Conservation (phyloP, 2,888 invertebrate genomes). For the Hoplodrina blanda region DNA sequence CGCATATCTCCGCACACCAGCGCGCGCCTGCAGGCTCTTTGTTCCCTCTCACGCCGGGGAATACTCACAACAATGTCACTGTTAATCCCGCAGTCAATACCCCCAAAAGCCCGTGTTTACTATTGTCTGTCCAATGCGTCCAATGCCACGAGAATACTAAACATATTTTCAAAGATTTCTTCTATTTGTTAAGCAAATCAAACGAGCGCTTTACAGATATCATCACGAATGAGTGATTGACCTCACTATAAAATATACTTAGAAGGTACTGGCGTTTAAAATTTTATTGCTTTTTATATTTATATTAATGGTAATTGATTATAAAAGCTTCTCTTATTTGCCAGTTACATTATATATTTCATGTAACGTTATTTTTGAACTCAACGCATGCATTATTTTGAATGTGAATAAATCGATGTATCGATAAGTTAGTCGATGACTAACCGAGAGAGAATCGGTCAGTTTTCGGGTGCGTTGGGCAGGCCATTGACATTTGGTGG, state of each 20-base stretch:
- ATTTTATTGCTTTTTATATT: slow-evolving; percentile 25
- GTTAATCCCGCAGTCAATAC: slow-evolving; percentile 71
- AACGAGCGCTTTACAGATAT: slow-evolving; percentile 63
- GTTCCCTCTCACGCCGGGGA: slow-evolving; percentile 70
- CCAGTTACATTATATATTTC: slow-evolving; percentile 8
- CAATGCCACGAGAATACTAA: slow-evolving; percentile 66
- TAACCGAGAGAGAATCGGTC: slow-evolving; percentile 70
- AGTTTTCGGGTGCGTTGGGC: slow-evolving; percentile 71
- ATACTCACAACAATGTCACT: slow-evolving; percentile 68
- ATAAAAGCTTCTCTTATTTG: slow-evolving; percentile 3
- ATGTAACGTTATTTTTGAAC: slow-evolving; percentile 13
- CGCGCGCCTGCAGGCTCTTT: slow-evolving; percentile 70
- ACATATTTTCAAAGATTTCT: slow-evolving; percentile 61
- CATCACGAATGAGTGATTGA: slow-evolving; percentile 60
- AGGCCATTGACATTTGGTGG: slow-evolving; percentile 77
- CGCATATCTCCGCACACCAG: slow-evolving; percentile 68
- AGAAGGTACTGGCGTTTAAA: slow-evolving; percentile 21
- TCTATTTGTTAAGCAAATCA: slow-evolving; percentile 66
- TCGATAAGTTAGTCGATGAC: slow-evolving; percentile 64
- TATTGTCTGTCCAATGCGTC: slow-evolving; percentile 66
- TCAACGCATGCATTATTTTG: slow-evolving; percentile 30
- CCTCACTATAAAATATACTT: slow-evolving; percentile 43
- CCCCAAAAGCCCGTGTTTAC: slow-evolving; percentile 70
- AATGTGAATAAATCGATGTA: slow-evolving; percentile 68
- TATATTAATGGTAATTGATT: neutral